Percentiles rank a stretch among this genome's conserved stretches.
Conservation (phyloP, 2,113 vertebrate species). For the Chamaea fasciata region DNA sequence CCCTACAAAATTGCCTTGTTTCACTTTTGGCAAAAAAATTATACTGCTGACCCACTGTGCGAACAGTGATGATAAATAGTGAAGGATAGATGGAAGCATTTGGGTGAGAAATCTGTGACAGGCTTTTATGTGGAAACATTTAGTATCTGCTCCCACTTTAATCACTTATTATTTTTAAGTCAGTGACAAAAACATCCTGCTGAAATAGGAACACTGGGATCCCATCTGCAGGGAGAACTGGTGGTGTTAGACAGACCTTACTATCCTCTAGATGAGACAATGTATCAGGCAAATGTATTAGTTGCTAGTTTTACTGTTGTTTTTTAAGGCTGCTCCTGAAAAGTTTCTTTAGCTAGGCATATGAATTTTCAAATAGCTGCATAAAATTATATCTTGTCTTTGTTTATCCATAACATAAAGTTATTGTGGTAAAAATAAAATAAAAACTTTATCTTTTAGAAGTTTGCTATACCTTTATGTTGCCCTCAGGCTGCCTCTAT, state of each 20-base stretch:
- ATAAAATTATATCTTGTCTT: conserved; percentile 32
- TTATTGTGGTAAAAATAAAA: conserved; percentile 14
- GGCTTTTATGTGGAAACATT: conserved; percentile 39
- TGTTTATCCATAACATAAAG: conserved; percentile 25
- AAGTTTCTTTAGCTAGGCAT: background rate
- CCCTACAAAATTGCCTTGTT: background rate
- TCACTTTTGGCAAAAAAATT: background rate
- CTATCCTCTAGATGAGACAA: fast-evolving
- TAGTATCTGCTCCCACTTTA: background rate
- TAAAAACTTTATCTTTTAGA: background rate
- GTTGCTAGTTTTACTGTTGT: background rate
- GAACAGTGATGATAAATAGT: background rate
- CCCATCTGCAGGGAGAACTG: background rate
- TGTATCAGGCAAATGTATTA: background rate
- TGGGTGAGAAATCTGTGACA: conserved; percentile 24
- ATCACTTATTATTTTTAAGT: conserved; percentile 23
- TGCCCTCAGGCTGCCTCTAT: background rate
- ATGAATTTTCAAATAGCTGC: background rate
- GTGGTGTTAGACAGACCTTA: background rate
- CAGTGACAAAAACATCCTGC: conserved; percentile 29
- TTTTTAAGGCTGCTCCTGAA: conserved; percentile 8
- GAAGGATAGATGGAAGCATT: background rate
- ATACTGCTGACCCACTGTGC: background rate
- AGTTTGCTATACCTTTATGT: conserved; percentile 21
- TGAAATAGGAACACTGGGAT: conserved; percentile 9